These are phyloP conservation scores for Callimorpha dominula DNA, from an alignment of 2,888 invertebrate genomes.

Conservation along the genomic window DNA sequence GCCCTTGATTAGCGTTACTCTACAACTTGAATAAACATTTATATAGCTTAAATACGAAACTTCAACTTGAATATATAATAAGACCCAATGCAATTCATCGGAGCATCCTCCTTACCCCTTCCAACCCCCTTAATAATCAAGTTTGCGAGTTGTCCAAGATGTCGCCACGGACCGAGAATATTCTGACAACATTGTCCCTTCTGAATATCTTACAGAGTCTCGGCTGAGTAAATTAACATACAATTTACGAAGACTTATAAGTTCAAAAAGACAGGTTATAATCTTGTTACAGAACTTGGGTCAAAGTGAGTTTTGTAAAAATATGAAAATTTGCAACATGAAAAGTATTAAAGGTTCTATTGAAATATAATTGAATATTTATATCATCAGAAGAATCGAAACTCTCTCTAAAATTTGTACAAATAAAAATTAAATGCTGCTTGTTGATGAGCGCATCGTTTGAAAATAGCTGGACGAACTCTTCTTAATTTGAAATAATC, in stretches of 20 bases:
- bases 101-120: constrained; percentile 25
- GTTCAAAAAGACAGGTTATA: constrained; percentile 50
- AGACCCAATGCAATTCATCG: constrained; percentile 60
- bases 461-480: too few species aligned
- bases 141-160: constrained; percentile 77
- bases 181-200: constrained; percentile 71
- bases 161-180: constrained; percentile 71
- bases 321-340: constrained; percentile 9
- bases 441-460: too few species aligned
- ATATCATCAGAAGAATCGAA: too few species aligned
- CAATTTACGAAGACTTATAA: constrained; percentile 64
- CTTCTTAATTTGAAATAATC: too few species aligned
- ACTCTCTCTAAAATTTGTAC: too few species aligned
- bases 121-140: constrained; percentile 72
- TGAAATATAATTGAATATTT: neutral
- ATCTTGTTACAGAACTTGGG: constrained; percentile 36
- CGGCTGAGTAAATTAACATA: constrained; percentile 77
- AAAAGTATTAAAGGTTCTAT: neutral
- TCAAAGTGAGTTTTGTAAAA: constrained; percentile 11
- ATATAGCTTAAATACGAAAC: constrained; percentile 23
- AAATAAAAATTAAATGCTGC: too few species aligned
- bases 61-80: constrained; percentile 36
- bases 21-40: neutral
- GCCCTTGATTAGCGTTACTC: too few species aligned
- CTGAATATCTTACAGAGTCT: constrained; percentile 62